Conservation (phyloP, 2,797 vertebrate genomes). For the Moxostoma hubbsi region DNA sequence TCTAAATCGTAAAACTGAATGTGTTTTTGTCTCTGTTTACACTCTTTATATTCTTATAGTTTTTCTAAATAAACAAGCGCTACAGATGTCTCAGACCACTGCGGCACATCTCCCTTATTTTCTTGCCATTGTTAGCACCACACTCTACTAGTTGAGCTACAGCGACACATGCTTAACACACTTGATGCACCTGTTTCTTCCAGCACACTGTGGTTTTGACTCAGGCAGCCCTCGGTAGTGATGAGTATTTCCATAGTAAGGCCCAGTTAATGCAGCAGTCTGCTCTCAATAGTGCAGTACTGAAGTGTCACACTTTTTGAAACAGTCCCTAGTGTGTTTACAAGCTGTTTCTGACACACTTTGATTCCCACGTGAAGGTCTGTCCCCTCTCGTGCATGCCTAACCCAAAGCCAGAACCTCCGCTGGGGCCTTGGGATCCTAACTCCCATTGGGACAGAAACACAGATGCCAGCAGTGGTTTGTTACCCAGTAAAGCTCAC, state of each 20-base stretch:
- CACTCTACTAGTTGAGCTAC: neutral
- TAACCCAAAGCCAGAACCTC: conserved; percentile 44
- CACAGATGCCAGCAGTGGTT: conserved; percentile 44
- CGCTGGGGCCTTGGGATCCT: conserved; percentile 35
- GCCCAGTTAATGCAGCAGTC: neutral
- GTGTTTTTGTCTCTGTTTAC: too few relatives aligned
- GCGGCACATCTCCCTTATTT: too few relatives aligned
- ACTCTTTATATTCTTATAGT: too few relatives aligned
- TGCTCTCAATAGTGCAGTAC: neutral
- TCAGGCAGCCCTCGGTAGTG: too few relatives aligned
- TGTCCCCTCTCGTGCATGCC: conserved; percentile 14
- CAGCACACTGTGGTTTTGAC: too few relatives aligned
- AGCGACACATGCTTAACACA: neutral
- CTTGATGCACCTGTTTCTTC: too few relatives aligned
- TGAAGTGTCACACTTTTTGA: conserved; percentile 1
- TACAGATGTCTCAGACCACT: too few relatives aligned
- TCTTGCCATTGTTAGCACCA: too few relatives aligned
- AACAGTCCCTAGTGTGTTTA: conserved; percentile 31
- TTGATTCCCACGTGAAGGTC: conserved; percentile 24
- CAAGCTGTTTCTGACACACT: conserved; percentile 25
- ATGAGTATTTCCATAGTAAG: neutral
- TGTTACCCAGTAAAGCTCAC: conserved; percentile 27
- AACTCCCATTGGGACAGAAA: conserved; percentile 21
- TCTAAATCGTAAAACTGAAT: too few relatives aligned
- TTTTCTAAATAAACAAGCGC: too few relatives aligned